Conservation (phyloP, 2,113 vertebrate species). For the Nesoenas mayeri region DNA sequence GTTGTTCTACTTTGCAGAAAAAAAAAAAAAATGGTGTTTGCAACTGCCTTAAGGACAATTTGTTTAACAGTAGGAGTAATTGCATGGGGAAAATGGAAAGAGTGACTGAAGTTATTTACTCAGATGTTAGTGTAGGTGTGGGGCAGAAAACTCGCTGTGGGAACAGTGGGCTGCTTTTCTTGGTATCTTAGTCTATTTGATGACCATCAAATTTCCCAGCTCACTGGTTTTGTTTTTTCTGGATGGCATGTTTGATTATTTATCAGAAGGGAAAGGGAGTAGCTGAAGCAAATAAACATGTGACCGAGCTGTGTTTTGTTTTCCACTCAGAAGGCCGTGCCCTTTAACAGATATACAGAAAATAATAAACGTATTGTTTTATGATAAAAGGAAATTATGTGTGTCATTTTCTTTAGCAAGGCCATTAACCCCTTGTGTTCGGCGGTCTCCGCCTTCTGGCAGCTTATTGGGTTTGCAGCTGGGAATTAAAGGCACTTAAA, state of each 20-base stretch:
- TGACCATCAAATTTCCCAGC: conserved; percentile 86
- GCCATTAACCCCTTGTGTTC: conserved; percentile 71
- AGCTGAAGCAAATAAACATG: conserved; percentile 93
- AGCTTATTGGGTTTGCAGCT: conserved; percentile 39
- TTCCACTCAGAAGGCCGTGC: conserved; percentile 91
- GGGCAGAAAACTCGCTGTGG: conserved; percentile 87
- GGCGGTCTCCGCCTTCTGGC: conserved; percentile 34
- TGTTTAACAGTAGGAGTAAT: conserved; percentile 94
- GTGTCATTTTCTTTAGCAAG: conserved; percentile 52
- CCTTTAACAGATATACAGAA: conserved; percentile 87
- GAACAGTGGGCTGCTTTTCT: conserved; percentile 92
- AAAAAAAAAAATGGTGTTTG: conserved; percentile 71
- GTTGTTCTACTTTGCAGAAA: conserved; percentile 74
- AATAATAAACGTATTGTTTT: conserved; percentile 89
- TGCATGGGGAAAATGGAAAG: conserved; percentile 91
- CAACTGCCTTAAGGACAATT: conserved; percentile 84
- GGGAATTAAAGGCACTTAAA: conserved; percentile 43
- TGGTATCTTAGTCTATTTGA: conserved; percentile 88
- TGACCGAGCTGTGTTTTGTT: conserved; percentile 92
- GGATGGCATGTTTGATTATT: conserved; percentile 98
- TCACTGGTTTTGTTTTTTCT: conserved; percentile 92
- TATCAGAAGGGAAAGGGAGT: conserved; percentile 96
- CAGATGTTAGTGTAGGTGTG: conserved; percentile 98
- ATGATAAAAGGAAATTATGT: conserved; percentile 80
- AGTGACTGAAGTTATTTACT: conserved; percentile 95